Evolutionary conservation across 2,888 invertebrate species (phyloP).

Genomic region (Platerodrilus igneus): DNA sequence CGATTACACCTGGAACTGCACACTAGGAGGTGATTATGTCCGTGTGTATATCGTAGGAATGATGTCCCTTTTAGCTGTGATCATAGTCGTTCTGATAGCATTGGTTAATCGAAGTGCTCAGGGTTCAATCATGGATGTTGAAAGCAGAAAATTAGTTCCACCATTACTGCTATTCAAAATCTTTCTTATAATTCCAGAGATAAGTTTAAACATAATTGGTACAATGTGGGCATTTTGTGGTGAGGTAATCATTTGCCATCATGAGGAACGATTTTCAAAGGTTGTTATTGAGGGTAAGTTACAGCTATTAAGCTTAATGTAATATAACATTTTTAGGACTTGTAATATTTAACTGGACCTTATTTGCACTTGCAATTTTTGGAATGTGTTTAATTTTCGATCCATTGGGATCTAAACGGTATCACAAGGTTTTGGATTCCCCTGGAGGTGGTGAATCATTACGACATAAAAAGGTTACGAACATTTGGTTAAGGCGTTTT

Average conservation of each 20-base stretch:
- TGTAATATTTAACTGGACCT: slow-evolving; percentile 77
- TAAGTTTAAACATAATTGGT: slow-evolving; percentile 73
- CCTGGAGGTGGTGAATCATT: slow-evolving; percentile 57
- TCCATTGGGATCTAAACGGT: slow-evolving; percentile 65
- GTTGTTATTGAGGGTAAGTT: slow-evolving; percentile 64
- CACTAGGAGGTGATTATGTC: slow-evolving; percentile 65
- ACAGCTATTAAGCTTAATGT: slow-evolving; percentile 4
- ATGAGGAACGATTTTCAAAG: slow-evolving; percentile 63
- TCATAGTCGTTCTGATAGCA: slow-evolving; percentile 60
- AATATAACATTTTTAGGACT: slow-evolving; percentile 53
- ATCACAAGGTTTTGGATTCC: slow-evolving; percentile 60
- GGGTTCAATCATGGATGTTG: slow-evolving; percentile 74
- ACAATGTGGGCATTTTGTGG: slow-evolving; percentile 75
- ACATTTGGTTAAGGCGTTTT: slow-evolving; percentile 70
- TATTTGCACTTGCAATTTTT: slow-evolving; percentile 67
- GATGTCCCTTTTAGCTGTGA: slow-evolving; percentile 58
- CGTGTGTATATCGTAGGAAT: slow-evolving; percentile 69
- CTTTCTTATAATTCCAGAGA: slow-evolving; percentile 70
- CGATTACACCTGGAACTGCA: slow-evolving; percentile 65
- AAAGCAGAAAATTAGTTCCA: slow-evolving; percentile 65
- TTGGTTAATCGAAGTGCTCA: slow-evolving; percentile 68
- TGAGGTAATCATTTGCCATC: slow-evolving; percentile 62
- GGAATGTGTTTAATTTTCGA: slow-evolving; percentile 78
- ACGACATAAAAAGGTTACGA: slow-evolving; percentile 65
- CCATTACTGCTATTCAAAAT: slow-evolving; percentile 69